phyloP scores from a whole-genome alignment of 2,888 invertebrate genomes.

The Kuschelorhynchus macadamiae region DNA sequence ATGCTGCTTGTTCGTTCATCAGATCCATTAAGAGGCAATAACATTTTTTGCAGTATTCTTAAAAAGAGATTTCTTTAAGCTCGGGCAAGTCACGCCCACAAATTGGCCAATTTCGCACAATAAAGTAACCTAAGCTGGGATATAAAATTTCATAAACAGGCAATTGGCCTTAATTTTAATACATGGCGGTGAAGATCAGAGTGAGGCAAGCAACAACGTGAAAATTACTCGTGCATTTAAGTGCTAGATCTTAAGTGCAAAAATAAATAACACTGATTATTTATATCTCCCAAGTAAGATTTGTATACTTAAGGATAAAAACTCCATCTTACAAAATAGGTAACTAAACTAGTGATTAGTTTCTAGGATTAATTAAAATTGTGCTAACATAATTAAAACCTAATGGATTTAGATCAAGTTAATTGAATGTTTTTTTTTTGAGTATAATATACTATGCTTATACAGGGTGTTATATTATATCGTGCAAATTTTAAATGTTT shows the following conservation, averaged over 20 bases:
- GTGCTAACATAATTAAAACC: no score
- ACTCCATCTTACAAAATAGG: no score
- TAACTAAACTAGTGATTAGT: no score
- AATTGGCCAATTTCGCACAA: constrained; percentile 10
- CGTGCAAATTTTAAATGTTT: no score
- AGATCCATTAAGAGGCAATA: not conserved
- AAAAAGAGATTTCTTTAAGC: constrained; percentile 2
- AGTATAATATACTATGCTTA: no score
- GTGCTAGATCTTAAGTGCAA: not conserved
- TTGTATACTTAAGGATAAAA: no score
- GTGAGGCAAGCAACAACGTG: constrained; percentile 3
- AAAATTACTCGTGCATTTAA: not conserved
- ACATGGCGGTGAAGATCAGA: constrained; percentile 19
- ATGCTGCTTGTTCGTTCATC: not conserved
- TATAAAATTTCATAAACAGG: constrained; percentile 16
- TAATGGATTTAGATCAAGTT: no score
- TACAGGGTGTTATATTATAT: no score
- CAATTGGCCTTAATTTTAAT: constrained; percentile 20
- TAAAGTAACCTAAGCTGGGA: constrained; percentile 3
- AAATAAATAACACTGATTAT: not conserved
- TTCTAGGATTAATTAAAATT: no score
- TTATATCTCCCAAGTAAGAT: constrained; percentile 2
- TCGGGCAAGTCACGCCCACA: not conserved
- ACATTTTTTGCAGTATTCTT: no score
- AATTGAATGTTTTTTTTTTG: no score